Percentiles rank a stretch among this genome's conserved stretches.
Conservation (phyloP, 2,113 vertebrate species). For the Silurus asotus region DNA sequence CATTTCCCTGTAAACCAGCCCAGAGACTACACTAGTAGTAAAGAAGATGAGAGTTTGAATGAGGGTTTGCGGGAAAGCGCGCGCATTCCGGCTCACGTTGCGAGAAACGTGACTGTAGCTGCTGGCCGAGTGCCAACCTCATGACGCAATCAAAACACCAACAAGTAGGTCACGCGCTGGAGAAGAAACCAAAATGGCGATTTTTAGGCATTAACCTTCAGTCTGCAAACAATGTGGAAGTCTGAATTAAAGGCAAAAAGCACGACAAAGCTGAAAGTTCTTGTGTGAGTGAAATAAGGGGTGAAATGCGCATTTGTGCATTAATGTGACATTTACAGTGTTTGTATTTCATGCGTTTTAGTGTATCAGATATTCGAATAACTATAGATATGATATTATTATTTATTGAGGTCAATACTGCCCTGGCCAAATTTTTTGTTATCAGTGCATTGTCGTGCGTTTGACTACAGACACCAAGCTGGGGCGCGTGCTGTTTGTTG, state of each 20-base stretch:
- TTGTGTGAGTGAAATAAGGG: background rate
- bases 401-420: background rate
- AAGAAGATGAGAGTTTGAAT: background rate
- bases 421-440: no score
- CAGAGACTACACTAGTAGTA: no score
- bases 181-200: background rate
- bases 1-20: background rate
- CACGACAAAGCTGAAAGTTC: background rate
- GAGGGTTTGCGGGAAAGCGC: background rate
- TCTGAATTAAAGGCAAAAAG: background rate
- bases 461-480: no score
- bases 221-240: no score
- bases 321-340: background rate
- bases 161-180: background rate
- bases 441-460: background rate
- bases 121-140: background rate
- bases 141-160: background rate
- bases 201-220: background rate
- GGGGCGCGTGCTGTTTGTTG: conserved; percentile 8
- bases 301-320: background rate
- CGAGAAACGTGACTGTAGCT: background rate
- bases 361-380: background rate
- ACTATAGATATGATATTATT: background rate
- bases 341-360: no score
- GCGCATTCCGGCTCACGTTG: conserved; percentile 3